Conservation (phyloP, 2,797 vertebrate species). For the Orientallactaga sibirica region DNA sequence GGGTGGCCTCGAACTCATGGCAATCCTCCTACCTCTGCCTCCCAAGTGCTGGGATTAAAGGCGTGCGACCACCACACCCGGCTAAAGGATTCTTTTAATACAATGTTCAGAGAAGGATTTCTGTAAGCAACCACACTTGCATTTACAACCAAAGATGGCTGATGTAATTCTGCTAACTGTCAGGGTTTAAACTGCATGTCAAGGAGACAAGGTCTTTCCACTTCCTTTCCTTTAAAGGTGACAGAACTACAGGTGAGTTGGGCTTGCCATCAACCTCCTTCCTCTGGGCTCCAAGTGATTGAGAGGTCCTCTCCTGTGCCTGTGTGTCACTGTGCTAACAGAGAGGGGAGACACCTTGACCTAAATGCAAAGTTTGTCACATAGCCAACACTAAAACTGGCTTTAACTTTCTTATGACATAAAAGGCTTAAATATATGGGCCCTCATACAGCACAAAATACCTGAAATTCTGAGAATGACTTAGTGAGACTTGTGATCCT, state of each 20-base stretch:
- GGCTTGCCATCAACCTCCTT: background rate
- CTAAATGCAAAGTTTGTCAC: conserved; percentile 45
- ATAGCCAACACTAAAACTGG: conserved; percentile 52
- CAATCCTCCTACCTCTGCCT: too few species aligned
- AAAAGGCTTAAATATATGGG: conserved; percentile 67
- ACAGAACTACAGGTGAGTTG: background rate
- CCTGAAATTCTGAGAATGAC: conserved; percentile 76
- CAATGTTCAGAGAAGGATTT: conserved; percentile 78
- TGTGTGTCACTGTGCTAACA: conserved; percentile 56
- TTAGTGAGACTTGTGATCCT: background rate
- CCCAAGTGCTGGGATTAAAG: too few species aligned
- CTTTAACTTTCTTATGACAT: conserved; percentile 77
- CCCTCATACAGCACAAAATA: conserved; percentile 66
- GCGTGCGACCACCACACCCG: too few species aligned
- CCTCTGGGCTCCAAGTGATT: background rate
- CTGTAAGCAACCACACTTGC: conserved; percentile 83
- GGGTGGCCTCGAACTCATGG: too few species aligned
- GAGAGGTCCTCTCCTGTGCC: conserved; percentile 19
- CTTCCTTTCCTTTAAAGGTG: background rate
- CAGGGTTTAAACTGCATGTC: conserved; percentile 69
- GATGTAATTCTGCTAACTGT: conserved; percentile 82
- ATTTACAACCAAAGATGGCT: conserved; percentile 80
- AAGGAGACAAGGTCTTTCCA: conserved; percentile 69
- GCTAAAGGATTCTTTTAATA: conserved; percentile 47
- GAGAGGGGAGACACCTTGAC: conserved; percentile 63